A percentile compares a stretch with the other conserved stretches of the same genome.
These are phyloP conservation scores for Phoxinus phoxinus DNA, from an alignment of 2,113 vertebrate species.

Conservation along the genomic window DNA sequence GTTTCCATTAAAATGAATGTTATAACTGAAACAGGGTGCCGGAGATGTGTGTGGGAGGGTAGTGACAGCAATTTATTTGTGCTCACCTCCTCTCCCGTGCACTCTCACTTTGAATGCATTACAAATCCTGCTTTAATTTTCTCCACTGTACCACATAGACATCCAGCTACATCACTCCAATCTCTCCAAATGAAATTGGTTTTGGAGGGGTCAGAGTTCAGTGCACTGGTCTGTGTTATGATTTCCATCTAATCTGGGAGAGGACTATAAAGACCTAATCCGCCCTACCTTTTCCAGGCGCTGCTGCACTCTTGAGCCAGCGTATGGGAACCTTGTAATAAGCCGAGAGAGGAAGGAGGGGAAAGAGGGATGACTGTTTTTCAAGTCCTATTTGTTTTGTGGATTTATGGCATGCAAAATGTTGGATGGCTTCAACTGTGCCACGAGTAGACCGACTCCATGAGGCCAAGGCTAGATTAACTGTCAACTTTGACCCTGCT, in stretches of 20 bases:
- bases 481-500: conserved; percentile 56
- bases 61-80: conserved; percentile 62
- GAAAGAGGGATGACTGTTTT: conserved; percentile 36
- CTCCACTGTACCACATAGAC: conserved; percentile 53
- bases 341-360: not conserved
- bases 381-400: conserved; percentile 60
- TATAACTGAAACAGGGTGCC: conserved; percentile 47
- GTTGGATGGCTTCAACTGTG: conserved; percentile 54
- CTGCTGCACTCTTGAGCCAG: conserved; percentile 49
- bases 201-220: conserved; percentile 68
- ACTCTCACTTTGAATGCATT: conserved; percentile 63
- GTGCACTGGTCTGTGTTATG: conserved; percentile 60
- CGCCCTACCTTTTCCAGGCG: conserved; percentile 56
- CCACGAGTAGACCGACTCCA: conserved; percentile 51
- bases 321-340: conserved; percentile 38
- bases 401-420: conserved; percentile 59
- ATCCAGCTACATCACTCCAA: conserved; percentile 60
- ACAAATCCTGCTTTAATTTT: conserved; percentile 66
- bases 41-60: conserved; percentile 38
- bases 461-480: conserved; percentile 58
- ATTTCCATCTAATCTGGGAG: conserved; percentile 66
- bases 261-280: conserved; percentile 63
- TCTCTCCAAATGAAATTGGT: conserved; percentile 69
- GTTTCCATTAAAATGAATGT: conserved; percentile 52
- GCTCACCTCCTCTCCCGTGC: conserved; percentile 57